Base-by-base conservation (phyloP, 1,140 invertebrate genomes). In the Drosophila mayri region DNA sequence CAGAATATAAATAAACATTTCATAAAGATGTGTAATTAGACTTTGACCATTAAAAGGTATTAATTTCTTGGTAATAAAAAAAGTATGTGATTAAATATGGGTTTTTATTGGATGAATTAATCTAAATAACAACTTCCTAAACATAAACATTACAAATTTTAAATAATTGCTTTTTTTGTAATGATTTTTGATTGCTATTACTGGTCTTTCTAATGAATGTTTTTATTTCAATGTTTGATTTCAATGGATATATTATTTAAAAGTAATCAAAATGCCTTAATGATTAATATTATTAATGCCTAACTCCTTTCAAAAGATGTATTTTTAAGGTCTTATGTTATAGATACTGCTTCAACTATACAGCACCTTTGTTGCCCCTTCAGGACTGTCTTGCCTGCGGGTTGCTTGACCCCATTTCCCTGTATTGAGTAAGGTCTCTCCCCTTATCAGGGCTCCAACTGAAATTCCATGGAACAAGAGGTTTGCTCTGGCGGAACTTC, bases 401-500 rank as follows among this genome's bases (percentile, higher is more conserved):
- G 16, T 62, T 55, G 52, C 35, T 38, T 62, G 58, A 65, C 38
- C 57, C 57, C 38, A n/a, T 25, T 65, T 62, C 57, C 38, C 28
- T 6, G 57, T 43, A 65, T 65, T 65, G 58, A 61, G 62, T 43
- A 65, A 65, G 62, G 62, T 65, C 55, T 43, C 16, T 62, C 20
- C 3, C 16, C 38, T 62, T 65, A 65, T 65, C 62, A 62, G 38
- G n/a, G 57, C 9, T 65, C 5, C 16, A 28, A 41, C 38, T 32
- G 12, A 62, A 62, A 62, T 65, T 65, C 62, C 62, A 62, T n/a
- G 28, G 57, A 65, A 65, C 38, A 25, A 35, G 38, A 35, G 62
- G 62, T 65, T 65, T 65, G 58, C 38, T 61, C 55, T 61, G 37
- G 8, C 20, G 55, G 28, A 64, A 32, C 62, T 67, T 12, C 59